Evolutionary conservation across 1,140 invertebrate genomes (phyloP).

Genomic region (Chlorops oryzae): DNA sequence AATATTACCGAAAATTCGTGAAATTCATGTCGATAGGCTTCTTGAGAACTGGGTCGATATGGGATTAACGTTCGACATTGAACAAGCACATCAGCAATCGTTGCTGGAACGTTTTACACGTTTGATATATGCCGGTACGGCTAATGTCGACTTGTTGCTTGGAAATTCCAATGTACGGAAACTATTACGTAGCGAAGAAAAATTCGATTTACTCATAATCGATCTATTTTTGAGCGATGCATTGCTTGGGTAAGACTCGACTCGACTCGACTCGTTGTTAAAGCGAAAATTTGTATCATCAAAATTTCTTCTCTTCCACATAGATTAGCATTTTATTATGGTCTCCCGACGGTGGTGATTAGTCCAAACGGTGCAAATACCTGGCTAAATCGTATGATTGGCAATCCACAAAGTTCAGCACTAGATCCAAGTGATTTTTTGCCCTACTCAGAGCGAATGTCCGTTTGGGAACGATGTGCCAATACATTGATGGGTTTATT

Average conservation of each 20-base stretch:
- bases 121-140: constrained; percentile 37
- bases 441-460: constrained; percentile 52
- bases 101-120: constrained; percentile 36
- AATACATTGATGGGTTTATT: constrained; percentile 50
- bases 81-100: constrained; percentile 30
- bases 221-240: constrained; percentile 42
- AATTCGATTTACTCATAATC: constrained; percentile 38
- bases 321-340: constrained; percentile 53
- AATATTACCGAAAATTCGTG: constrained; percentile 19
- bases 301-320: background rate
- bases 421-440: constrained; percentile 57
- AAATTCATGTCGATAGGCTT: constrained; percentile 33
- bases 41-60: constrained; percentile 49
- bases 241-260: constrained; percentile 37
- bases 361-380: constrained; percentile 56
- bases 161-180: constrained; percentile 29
- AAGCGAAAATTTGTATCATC: too few species aligned
- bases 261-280: too few species aligned
- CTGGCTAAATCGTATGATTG: constrained; percentile 57
- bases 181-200: constrained; percentile 30
- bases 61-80: constrained; percentile 35
- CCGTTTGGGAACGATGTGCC: constrained; percentile 53
- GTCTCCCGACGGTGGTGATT: constrained; percentile 55
- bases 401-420: constrained; percentile 57
- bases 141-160: constrained; percentile 35